A percentile compares a stretch with the other conserved stretches of the same genome.
phyloP scores from a whole-genome alignment of 2,113 vertebrate genomes.

The Chaenocephalus aceratus region DNA sequence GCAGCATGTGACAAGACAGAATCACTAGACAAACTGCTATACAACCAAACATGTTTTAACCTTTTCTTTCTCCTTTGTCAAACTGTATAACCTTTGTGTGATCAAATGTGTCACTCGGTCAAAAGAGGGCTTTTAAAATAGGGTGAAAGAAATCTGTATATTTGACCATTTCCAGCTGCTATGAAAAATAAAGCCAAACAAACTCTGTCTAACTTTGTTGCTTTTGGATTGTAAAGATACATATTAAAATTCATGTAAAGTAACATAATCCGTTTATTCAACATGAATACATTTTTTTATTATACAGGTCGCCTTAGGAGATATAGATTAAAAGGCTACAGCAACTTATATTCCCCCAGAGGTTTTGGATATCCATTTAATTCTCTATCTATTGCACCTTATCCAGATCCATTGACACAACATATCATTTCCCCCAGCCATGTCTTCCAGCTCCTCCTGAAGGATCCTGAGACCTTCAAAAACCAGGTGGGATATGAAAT shows the following conservation, averaged over 20 bases:
- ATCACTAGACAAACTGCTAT: background rate
- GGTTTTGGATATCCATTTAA: conserved; percentile 5
- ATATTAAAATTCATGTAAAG: background rate
- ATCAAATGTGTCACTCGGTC: background rate
- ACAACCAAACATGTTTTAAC: conserved; percentile 8
- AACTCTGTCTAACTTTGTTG: background rate
- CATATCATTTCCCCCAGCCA: background rate
- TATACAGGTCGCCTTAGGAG: background rate
- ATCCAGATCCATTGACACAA: background rate
- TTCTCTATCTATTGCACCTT: background rate
- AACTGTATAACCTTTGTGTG: background rate
- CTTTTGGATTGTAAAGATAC: background rate
- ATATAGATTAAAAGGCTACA: background rate
- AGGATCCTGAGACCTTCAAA: conserved; percentile 17
- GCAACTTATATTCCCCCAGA: background rate
- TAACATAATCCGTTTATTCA: background rate
- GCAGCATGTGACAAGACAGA: background rate
- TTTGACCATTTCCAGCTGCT: background rate
- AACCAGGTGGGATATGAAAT: conserved; percentile 25
- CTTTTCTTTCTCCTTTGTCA: conserved; percentile 12
- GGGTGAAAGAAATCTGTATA: too few species aligned
- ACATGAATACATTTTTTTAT: background rate
- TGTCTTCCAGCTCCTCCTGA: conserved; percentile 15
- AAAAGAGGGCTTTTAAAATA: background rate
- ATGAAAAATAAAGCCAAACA: background rate